These are phyloP conservation scores for Actias luna DNA, from an alignment of 2,888 invertebrate species.

Conservation along the genomic window DNA sequence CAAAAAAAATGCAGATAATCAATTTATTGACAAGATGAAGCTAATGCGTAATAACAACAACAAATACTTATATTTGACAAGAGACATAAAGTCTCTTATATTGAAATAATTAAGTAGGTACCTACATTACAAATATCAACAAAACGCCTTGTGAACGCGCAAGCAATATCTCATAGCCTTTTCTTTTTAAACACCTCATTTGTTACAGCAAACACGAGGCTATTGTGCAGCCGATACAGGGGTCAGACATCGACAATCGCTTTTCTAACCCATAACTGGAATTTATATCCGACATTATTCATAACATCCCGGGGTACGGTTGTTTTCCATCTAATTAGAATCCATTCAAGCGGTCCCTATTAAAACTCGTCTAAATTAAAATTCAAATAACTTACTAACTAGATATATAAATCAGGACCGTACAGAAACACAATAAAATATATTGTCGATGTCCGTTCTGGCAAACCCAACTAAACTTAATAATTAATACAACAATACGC, in stretches of 20 bases:
- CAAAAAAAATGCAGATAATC: neutral
- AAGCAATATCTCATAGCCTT: conserved; percentile 60
- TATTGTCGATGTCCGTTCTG: conserved; percentile 65
- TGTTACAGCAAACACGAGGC: conserved; percentile 63
- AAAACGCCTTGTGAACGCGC: conserved; percentile 24
- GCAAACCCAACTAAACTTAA: conserved; percentile 50
- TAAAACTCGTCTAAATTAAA: conserved; percentile 81
- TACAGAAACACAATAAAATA: conserved; percentile 79
- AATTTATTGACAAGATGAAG: neutral
- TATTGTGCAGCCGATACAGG: conserved; percentile 56
- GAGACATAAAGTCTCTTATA: neutral
- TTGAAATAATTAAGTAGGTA: neutral
- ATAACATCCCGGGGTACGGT: conserved; percentile 59
- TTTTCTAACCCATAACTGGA: conserved; percentile 66
- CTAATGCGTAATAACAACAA: neutral
- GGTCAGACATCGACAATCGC: conserved; percentile 52
- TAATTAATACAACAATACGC: conserved; percentile 79
- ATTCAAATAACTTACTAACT: conserved; percentile 81
- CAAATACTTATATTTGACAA: neutral
- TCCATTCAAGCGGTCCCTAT: conserved; percentile 78
- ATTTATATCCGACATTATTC: conserved; percentile 79
- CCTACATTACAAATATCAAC: conserved; percentile 4
- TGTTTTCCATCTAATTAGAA: conserved; percentile 80
- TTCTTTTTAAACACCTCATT: conserved; percentile 65
- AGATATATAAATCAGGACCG: conserved; percentile 75